Conservation (phyloP, 2,113 vertebrate genomes). For the Uropsilus gracilis region DNA sequence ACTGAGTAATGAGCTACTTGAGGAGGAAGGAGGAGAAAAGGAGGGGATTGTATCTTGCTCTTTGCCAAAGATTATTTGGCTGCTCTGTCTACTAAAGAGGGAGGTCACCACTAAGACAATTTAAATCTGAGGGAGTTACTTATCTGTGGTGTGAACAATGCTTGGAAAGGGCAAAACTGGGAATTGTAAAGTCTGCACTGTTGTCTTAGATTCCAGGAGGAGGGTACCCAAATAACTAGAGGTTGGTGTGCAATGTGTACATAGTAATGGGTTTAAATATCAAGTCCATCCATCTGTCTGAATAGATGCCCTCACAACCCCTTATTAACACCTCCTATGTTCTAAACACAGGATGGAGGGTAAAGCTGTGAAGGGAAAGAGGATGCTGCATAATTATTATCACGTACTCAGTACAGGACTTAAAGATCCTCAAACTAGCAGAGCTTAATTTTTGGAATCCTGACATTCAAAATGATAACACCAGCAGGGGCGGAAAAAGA, state of each 20-base stretch:
- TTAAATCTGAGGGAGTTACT: conserved; percentile 48
- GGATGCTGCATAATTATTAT: conserved; percentile 7
- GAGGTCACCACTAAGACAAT: conserved; percentile 64
- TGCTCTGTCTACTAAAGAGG: conserved; percentile 69
- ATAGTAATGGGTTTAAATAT: conserved; percentile 54
- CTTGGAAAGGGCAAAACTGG: conserved; percentile 22
- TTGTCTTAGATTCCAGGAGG: conserved; percentile 51
- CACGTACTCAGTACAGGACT: not conserved
- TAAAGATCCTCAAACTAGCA: not conserved
- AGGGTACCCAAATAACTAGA: not conserved
- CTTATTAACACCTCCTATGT: conserved; percentile 45
- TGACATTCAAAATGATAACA: conserved; percentile 22
- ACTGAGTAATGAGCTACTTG: conserved; percentile 76
- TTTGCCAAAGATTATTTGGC: conserved; percentile 73
- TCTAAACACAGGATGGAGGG: not conserved
- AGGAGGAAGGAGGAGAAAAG: conserved; percentile 72
- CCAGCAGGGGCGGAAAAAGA: not conserved
- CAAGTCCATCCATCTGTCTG: conserved; percentile 23
- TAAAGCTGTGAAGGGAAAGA: not conserved
- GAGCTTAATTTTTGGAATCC: conserved; percentile 45
- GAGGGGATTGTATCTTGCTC: conserved; percentile 56
- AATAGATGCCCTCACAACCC: not conserved
- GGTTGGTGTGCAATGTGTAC: not conserved
- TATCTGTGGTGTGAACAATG: conserved; percentile 41
- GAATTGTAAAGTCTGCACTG: not conserved